These are phyloP conservation scores for Conus ventricosus DNA, from an alignment of 1,140 invertebrate species.

Conservation along the genomic window DNA sequence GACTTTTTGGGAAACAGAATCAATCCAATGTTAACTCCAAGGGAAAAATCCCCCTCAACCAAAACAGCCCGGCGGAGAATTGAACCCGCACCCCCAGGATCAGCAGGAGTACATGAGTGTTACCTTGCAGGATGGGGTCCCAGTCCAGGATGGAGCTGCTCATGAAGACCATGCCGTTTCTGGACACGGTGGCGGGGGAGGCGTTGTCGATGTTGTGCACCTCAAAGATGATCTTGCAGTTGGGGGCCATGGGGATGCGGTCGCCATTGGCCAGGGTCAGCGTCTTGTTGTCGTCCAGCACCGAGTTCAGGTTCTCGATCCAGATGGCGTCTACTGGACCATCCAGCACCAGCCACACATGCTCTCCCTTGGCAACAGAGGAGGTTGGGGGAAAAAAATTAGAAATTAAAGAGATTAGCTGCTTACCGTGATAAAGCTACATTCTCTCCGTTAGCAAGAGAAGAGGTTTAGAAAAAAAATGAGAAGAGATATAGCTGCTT, in stretches of 20 bases:
- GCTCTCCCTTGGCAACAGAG: slow-evolving; percentile 67
- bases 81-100: no score
- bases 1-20: no score
- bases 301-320: slow-evolving; percentile 77
- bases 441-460: no score
- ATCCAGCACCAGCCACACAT: slow-evolving; percentile 74
- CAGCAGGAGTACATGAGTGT: no score
- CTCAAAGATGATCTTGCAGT: slow-evolving; percentile 96
- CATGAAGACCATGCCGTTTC: slow-evolving; percentile 98
- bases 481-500: no score
- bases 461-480: background rate
- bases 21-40: no score
- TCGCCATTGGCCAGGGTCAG: slow-evolving; percentile 96
- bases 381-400: background rate
- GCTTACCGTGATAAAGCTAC: no score
- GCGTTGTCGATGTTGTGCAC: slow-evolving; percentile 97
- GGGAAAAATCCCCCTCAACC: no score
- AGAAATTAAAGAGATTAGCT: no score
- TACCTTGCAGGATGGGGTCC: slow-evolving; percentile 86
- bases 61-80: no score
- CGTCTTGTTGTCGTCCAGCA: slow-evolving; percentile 79
- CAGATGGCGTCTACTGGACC: slow-evolving; percentile 76
- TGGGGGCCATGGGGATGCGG: slow-evolving; percentile 93
- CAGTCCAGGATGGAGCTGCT: slow-evolving; percentile 95
- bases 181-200: slow-evolving; percentile 94